Base-by-base conservation (phyloP, 2,797 vertebrate species). In the Darevskia mixta region DNA sequence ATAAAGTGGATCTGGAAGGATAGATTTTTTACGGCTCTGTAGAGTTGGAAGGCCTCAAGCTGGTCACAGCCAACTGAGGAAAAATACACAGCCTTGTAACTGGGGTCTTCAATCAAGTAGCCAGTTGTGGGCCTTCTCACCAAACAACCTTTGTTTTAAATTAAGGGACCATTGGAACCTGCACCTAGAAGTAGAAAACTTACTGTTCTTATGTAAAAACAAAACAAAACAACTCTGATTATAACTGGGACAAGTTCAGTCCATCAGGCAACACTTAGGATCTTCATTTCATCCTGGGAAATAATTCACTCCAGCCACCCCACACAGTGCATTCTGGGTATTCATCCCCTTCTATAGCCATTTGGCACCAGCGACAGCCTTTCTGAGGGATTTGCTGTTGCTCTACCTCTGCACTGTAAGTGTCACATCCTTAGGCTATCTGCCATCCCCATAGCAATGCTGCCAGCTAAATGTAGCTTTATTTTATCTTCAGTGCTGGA, bases 371-470 rank as follows among this genome's bases (percentile, higher is more conserved):
- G 10, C 45, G 58, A n/a, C 66, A 38, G 38, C 29, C 38, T n/a
- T 79, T 38, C 58, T 29, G 49, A 23, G 67, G 9, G 9, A 80
- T 64, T 80, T 69, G 20, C 75, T 25, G 8, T 55, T 35, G 15
- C 20, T 49, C 18, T 8, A n/a, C 4, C n/a, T 49, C 77, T 72
- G 20, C 23, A 29, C 15, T 35, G 38, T 80, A 38, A 80, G 25
- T 72, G 25, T 41, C 43, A 49, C 58, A 72, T 72, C 23, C 77
- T 83, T 88, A 17, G 38, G 81, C 73, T 80, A 55, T 76, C 58
- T 49, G 20, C 45, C 27, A 29, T 85, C 83, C n/a, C 27, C 32
- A 61, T 38, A 87, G 73, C n/a, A 88, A 83, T 78, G 73, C 72
- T 82, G 58, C 25, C 58, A 76, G 58, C 71, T 77, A 32, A 35